A percentile compares a stretch with the other conserved stretches of the same genome.
Evolutionary conservation across 1,140 invertebrate species (phyloP).

Genomic region (Diachasmimorpha longicaudata): DNA sequence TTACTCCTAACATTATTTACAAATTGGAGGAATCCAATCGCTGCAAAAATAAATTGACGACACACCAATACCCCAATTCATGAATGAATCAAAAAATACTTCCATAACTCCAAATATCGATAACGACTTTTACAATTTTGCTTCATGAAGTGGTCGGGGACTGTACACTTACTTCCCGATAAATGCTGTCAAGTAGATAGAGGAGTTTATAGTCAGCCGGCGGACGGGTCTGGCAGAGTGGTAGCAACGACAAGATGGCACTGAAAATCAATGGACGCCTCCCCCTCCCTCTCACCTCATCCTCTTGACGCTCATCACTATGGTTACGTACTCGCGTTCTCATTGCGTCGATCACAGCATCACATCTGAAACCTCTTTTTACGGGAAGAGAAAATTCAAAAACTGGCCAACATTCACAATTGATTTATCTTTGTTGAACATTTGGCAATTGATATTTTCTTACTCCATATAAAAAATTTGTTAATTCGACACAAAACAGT

Average conservation of each 20-base stretch:
- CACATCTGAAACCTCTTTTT: not conserved
- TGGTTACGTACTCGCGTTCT: conserved; percentile 50
- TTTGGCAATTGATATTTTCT: too few species aligned
- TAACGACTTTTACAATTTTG: not conserved
- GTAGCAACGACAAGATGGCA: conserved; percentile 56
- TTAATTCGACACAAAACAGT: too few species aligned
- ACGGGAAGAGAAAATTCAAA: not conserved
- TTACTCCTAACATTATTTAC: not conserved
- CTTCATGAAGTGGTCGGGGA: not conserved
- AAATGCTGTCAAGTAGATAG: conserved; percentile 1
- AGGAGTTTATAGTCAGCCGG: conserved; percentile 16
- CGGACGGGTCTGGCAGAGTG: not conserved
- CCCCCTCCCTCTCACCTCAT: conserved; percentile 22
- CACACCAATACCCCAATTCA: not conserved
- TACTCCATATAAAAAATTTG: too few species aligned
- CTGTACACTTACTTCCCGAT: not conserved
- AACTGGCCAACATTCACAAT: too few species aligned
- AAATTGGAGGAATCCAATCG: not conserved
- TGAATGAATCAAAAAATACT: not conserved
- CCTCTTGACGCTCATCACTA: conserved; percentile 49
- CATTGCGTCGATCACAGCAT: not conserved
- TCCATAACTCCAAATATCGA: not conserved
- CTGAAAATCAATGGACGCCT: conserved; percentile 60
- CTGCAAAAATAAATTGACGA: not conserved
- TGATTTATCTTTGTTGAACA: too few species aligned